Conservation (phyloP, 2,797 vertebrate genomes). For the Manis crassicaudata region DNA sequence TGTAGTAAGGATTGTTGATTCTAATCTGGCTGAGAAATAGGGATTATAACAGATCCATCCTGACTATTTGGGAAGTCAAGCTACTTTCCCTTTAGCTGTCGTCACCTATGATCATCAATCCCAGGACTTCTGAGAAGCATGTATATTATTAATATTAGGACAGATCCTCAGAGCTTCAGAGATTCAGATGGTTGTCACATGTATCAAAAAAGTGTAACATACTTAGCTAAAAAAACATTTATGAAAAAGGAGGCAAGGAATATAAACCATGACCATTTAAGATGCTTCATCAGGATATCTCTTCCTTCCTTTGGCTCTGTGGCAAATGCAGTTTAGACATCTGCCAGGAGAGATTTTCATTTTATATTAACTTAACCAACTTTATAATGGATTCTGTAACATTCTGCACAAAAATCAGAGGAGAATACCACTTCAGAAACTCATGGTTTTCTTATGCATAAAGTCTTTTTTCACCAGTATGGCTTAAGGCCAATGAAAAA, state of each 20-base stretch:
- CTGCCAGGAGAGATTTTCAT: neutral
- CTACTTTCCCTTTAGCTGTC: neutral
- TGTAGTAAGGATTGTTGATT: neutral
- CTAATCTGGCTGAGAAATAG: neutral
- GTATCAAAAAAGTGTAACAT: neutral
- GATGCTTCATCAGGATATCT: neutral
- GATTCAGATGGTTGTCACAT: neutral
- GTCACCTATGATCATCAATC: neutral
- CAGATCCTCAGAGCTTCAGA: neutral
- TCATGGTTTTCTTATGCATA: neutral
- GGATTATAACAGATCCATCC: neutral
- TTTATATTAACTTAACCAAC: neutral
- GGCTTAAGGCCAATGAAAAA: neutral
- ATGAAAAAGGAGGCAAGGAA: neutral
- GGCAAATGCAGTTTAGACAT: neutral
- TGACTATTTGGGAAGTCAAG: neutral
- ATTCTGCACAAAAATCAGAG: neutral
- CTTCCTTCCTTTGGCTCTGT: neutral
- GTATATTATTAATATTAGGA: neutral
- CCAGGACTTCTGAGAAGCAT: neutral
- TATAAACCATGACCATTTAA: neutral
- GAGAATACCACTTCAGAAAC: neutral
- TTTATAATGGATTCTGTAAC: constrained; percentile 21
- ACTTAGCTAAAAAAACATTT: neutral
- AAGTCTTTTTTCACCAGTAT: neutral